Evolutionary conservation across 2,113 vertebrate genomes (phyloP).

Genomic region (Isichthys henryi): DNA sequence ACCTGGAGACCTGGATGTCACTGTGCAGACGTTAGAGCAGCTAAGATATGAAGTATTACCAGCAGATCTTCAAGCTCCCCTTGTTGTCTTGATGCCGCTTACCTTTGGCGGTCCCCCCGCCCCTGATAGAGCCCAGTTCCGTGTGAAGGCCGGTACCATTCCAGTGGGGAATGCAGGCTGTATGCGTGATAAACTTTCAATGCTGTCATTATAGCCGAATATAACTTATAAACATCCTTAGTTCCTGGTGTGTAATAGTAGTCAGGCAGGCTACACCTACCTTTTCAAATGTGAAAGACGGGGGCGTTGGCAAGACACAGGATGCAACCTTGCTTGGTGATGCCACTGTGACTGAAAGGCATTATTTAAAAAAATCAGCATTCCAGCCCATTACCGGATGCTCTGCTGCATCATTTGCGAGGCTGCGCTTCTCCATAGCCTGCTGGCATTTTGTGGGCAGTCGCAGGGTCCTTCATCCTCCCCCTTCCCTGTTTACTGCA

Average conservation of each 20-base stretch:
- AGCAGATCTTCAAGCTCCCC: not conserved
- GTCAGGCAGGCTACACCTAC: not conserved
- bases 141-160: not conserved
- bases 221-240: not conserved
- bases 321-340: not conserved
- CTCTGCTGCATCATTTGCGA: not conserved
- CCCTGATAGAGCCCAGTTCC: not conserved
- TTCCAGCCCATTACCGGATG: not conserved
- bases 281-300: not conserved
- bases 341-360: not conserved
- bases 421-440: not conserved
- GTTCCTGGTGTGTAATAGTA: not conserved
- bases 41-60: not conserved
- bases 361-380: not conserved
- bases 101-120: too few species aligned
- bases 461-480: not conserved
- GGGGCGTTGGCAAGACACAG: not conserved
- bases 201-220: not conserved
- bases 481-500: conserved; percentile 38
- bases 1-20: not conserved
- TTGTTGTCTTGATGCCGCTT: not conserved
- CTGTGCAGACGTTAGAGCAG: not conserved
- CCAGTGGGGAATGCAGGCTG: not conserved
- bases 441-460: not conserved
- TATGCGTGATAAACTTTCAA: not conserved